phyloP scores from a whole-genome alignment of 2,888 invertebrate genomes.

The Euplexia lucipara region DNA sequence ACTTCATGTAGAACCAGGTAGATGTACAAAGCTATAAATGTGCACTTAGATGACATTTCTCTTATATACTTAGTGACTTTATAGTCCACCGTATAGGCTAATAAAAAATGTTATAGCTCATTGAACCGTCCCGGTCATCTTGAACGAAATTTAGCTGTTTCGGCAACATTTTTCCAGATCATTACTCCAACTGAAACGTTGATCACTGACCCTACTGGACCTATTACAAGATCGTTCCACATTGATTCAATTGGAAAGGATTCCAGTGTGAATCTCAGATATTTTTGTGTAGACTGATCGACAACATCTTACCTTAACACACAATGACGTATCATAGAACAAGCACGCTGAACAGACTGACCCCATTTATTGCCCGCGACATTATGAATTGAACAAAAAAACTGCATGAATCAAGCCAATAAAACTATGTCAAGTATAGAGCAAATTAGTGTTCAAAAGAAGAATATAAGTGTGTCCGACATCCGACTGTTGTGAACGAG shows the following conservation, averaged over 20 bases:
- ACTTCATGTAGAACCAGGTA: slow-evolving; percentile 32
- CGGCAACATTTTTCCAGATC: slow-evolving; percentile 52
- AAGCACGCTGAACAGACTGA: neutral
- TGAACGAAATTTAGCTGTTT: slow-evolving; percentile 40
- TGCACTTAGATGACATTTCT: slow-evolving; percentile 36
- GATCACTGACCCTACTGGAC: slow-evolving; percentile 49
- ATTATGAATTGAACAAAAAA: slow-evolving; percentile 28
- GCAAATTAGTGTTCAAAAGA: slow-evolving; percentile 43
- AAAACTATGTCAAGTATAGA: slow-evolving; percentile 45
- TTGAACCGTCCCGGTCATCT: slow-evolving; percentile 48
- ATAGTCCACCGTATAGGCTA: slow-evolving; percentile 43
- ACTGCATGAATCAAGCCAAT: slow-evolving; percentile 31
- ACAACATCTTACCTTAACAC: slow-evolving; percentile 12
- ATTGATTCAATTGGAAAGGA: slow-evolving; percentile 37
- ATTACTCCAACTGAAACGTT: slow-evolving; percentile 63
- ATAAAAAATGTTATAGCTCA: slow-evolving; percentile 56
- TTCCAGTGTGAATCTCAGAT: slow-evolving; percentile 8
- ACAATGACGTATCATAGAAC: slow-evolving; percentile 11
- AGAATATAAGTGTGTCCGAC: slow-evolving; percentile 50
- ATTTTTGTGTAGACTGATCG: slow-evolving; percentile 6
- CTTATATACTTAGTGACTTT: slow-evolving; percentile 41
- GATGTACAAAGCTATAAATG: slow-evolving; percentile 26
- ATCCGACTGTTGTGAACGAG: slow-evolving; percentile 43
- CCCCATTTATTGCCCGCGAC: neutral
- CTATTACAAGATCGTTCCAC: slow-evolving; percentile 48